Evolutionary conservation across 1,140 invertebrate species (phyloP).

Genomic region (Ptiloglossa arizonensis): DNA sequence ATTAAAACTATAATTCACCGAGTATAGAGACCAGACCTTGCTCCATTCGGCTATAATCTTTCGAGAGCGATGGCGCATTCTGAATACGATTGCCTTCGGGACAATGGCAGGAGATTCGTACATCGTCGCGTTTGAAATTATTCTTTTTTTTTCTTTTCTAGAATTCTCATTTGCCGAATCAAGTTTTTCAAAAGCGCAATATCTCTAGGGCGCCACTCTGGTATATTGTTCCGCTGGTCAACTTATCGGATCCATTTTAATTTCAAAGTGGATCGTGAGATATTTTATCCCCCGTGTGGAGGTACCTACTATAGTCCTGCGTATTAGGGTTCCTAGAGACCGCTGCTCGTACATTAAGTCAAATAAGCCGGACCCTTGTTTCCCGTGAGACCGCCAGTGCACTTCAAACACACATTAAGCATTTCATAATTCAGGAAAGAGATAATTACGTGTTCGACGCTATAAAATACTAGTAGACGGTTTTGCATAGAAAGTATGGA

Average conservation of each 20-base stretch:
- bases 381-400: neutral
- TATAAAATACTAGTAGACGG: neutral
- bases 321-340: slow-evolving; percentile 15
- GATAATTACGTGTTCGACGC: slow-evolving; percentile 13
- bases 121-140: no score
- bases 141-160: no score
- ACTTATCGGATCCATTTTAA: neutral
- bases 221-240: no score
- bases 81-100: no score
- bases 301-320: neutral
- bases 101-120: no score
- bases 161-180: no score
- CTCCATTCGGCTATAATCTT: no score
- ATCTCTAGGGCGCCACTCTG: no score
- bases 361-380: slow-evolving; percentile 11
- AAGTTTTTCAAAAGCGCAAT: no score
- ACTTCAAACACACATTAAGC: slow-evolving; percentile 33
- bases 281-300: neutral
- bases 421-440: slow-evolving; percentile 24
- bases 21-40: no score
- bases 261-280: neutral
- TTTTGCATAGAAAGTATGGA: neutral
- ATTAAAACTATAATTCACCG: no score
- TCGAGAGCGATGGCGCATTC: no score
- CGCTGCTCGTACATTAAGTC: slow-evolving; percentile 18